Conservation (phyloP, 2,888 invertebrate species). For the Drosophila pseudotakahashii region DNA sequence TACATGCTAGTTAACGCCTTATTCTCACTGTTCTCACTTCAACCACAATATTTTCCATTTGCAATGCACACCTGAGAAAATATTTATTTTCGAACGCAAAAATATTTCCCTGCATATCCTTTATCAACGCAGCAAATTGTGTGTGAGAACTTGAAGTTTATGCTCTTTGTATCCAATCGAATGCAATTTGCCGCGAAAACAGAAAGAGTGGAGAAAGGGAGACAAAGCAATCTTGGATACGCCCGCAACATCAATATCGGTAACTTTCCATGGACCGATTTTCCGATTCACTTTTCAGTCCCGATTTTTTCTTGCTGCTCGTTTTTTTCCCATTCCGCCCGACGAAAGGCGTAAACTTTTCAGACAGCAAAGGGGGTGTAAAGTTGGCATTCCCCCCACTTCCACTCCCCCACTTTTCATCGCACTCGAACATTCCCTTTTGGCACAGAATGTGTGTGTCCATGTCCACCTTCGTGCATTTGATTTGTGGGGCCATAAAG, state of each 20-base stretch:
- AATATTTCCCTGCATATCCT: constrained; percentile 6
- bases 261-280: constrained; percentile 48
- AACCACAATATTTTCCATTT: constrained; percentile 5
- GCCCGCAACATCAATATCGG: constrained; percentile 17
- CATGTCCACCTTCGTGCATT: constrained; percentile 56
- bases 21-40: background rate
- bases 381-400: constrained; percentile 10
- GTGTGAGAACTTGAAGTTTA: constrained; percentile 23
- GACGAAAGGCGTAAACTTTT: constrained; percentile 41
- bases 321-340: constrained; percentile 24
- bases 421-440: constrained; percentile 15
- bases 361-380: constrained; percentile 25
- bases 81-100: constrained; percentile 11
- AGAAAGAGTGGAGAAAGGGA: constrained; percentile 20
- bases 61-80: constrained; percentile 8
- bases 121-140: constrained; percentile 35
- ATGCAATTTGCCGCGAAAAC: constrained; percentile 41
- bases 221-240: constrained; percentile 15
- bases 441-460: constrained; percentile 16
- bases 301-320: constrained; percentile 31
- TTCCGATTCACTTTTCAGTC: constrained; percentile 41
- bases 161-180: constrained; percentile 34
- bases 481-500: constrained; percentile 75
- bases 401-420: background rate
- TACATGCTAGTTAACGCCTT: too few species aligned